Conservation (phyloP, 2,888 invertebrate genomes). For the Digitonthophagus gazella region DNA sequence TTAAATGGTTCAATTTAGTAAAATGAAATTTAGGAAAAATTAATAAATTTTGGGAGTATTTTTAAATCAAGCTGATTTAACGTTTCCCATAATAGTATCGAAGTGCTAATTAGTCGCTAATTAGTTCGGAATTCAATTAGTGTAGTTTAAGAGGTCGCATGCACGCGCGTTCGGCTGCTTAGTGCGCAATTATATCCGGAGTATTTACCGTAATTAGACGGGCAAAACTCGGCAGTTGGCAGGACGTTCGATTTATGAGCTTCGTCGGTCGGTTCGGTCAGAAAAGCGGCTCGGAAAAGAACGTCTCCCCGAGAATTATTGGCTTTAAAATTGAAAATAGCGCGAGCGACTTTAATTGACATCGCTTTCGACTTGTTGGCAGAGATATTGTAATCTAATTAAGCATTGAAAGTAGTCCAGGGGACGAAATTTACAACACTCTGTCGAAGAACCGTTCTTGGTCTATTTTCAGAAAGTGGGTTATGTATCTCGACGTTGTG, state of each 20-base stretch:
- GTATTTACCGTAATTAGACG: neutral
- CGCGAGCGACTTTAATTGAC: constrained; percentile 35
- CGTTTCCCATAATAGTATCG: neutral
- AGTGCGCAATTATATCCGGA: neutral
- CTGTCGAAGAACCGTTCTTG: neutral
- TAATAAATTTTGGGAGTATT: no score
- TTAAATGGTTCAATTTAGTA: no score
- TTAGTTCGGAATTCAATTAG: neutral
- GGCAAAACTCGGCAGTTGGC: neutral
- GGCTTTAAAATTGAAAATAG: constrained; percentile 24
- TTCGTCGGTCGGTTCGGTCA: no score
- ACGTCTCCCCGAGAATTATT: constrained; percentile 23
- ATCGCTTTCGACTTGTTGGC: constrained; percentile 37
- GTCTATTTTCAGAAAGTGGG: neutral
- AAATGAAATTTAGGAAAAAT: no score
- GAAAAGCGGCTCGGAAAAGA: neutral
- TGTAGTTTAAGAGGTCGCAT: neutral
- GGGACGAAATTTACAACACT: neutral
- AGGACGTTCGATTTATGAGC: neutral
- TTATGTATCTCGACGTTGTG: neutral
- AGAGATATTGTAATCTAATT: constrained; percentile 36
- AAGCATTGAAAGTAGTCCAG: constrained; percentile 23
- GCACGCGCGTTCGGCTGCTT: neutral
- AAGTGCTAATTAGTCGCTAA: neutral
- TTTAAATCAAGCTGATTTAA: no score